Conservation (phyloP, 2,113 vertebrate genomes). For the Aepyceros melampus region DNA sequence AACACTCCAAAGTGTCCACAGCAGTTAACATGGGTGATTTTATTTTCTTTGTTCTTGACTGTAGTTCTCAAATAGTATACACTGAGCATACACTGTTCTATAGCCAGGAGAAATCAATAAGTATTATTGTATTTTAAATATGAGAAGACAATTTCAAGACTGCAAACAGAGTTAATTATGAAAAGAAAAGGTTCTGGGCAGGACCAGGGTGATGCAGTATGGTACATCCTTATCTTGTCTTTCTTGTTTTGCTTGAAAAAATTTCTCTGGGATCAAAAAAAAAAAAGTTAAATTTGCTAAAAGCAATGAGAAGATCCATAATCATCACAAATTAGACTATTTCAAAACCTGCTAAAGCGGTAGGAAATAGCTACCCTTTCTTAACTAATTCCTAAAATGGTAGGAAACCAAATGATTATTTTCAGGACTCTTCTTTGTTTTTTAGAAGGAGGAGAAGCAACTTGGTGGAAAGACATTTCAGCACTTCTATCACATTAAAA, state of each 20-base stretch:
- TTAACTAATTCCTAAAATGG: background rate
- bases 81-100: background rate
- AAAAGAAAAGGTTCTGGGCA: background rate
- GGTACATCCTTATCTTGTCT: background rate
- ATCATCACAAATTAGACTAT: background rate
- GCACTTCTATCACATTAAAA: background rate
- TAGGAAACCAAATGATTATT: background rate
- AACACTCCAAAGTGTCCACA: background rate
- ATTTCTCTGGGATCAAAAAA: background rate
- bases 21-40: background rate
- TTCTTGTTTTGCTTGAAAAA: background rate
- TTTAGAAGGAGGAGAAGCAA: background rate
- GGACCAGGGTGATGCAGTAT: accelerated
- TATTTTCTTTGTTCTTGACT: background rate
- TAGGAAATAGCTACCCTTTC: background rate
- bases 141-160: background rate
- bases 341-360: background rate
- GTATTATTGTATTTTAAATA: background rate
- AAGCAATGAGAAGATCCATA: background rate
- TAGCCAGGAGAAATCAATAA: background rate
- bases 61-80: background rate
- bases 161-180: background rate
- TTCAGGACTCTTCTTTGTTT: background rate
- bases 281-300: background rate
- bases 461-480: background rate